Evolutionary conservation across 2,797 vertebrate genomes (phyloP), one percentile per base, ranked within the genome.

Genomic region (Sebastes vulpes): DNA sequence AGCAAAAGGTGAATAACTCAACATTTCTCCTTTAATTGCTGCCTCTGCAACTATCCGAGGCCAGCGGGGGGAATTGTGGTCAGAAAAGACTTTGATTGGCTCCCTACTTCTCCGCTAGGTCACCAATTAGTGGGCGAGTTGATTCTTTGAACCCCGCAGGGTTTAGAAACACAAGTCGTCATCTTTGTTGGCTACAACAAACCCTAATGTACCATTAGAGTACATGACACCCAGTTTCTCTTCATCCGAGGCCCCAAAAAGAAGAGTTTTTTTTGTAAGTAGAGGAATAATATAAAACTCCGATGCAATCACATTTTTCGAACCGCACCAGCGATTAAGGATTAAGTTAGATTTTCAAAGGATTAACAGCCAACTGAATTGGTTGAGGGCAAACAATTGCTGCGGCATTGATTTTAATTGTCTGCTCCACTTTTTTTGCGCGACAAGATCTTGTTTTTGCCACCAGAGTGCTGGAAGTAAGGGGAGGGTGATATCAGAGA

Each of bases 41-140:
- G 90, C 75, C 92, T 94, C 93, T 91, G 93, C 90, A 91, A 89
- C 93, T 88, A 84, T 92, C 87, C 1, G 58, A 85, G 91, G 90
- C 84, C 91, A 83, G 84, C 31, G 35, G 89, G 91, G 87, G 85
- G 77, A 84, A 86, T 65, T 79, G 87, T 66, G 71, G 84, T 82
- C 60, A 66, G 87, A 81, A 88, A 85, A 87, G 66, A 78, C 75
- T 90, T 92, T 94, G 93, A 94, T 94, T 94, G 91, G 93, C 87
- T 93, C 81, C 79, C 73, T 73, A 70, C 77, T 88, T 91, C 90
- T 95, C 94, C 84, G 6, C 93, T 82, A 92, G 93, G 94, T 94
- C 91, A 85, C 94, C 95, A 96, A 96, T 96, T 96, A 96, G 96
- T 93, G 91, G 84, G 87, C 89, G 88, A 90, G 91, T 89, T 94